Evolutionary conservation across 2,888 invertebrate species (phyloP).

Genomic region (Amblyjoppa fuscipennis): DNA sequence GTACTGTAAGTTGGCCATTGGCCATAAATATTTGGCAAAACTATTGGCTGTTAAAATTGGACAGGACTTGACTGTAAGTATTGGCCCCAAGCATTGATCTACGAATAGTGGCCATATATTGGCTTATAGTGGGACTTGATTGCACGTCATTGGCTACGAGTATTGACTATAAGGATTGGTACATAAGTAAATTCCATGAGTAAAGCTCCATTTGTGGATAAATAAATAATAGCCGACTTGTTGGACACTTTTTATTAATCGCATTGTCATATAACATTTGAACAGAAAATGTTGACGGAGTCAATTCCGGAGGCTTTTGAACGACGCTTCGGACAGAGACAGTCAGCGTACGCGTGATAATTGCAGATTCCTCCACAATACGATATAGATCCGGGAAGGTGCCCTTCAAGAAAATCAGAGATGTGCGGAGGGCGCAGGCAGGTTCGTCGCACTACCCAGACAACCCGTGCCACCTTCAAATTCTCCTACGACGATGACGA

Average conservation of each 20-base stretch:
- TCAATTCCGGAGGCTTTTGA: not conserved
- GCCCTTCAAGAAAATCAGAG: constrained; percentile 46
- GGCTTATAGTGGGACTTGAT: too few species aligned
- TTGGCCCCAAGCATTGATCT: not conserved
- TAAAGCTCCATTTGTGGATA: too few species aligned
- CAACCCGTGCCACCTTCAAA: constrained; percentile 20
- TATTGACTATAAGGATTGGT: too few species aligned
- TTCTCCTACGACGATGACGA: constrained; percentile 19
- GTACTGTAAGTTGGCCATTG: too few species aligned
- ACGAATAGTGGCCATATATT: not conserved
- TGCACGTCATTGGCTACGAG: too few species aligned
- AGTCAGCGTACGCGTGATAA: constrained; percentile 4
- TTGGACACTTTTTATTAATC: not conserved
- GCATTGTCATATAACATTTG: not conserved
- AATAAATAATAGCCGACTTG: too few species aligned
- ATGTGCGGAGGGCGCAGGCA: not conserved
- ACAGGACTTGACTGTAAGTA: not conserved
- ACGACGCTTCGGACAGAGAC: not conserved
- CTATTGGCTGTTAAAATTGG: not conserved
- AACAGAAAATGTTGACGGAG: not conserved
- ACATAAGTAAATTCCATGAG: not conserved
- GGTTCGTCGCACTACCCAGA: constrained; percentile 28
- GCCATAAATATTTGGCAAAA: not conserved
- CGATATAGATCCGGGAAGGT: constrained; percentile 35
- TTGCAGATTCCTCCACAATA: not conserved